Conservation (phyloP, 2,888 invertebrate genomes). For the Escarpia spicata region DNA sequence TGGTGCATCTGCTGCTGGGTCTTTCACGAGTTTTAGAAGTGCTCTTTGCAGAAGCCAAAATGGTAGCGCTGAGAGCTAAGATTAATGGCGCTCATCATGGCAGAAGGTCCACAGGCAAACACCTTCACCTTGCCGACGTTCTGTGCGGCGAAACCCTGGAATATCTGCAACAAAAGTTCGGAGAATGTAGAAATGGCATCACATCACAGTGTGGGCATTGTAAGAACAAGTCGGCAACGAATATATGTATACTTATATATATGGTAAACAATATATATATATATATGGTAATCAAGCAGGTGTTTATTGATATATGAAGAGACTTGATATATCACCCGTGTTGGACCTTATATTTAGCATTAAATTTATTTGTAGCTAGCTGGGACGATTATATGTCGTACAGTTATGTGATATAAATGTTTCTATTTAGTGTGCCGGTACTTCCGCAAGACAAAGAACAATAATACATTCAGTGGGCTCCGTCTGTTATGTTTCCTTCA, state of each 20-base stretch:
- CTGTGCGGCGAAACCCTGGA: slow-evolving; percentile 45
- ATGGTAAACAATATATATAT: neutral
- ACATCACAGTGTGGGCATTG: neutral
- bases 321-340: no score
- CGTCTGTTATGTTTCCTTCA: no score
- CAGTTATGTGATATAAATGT: no score
- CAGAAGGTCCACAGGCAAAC: slow-evolving; percentile 54
- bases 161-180: slow-evolving; percentile 45
- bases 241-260: neutral
- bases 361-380: no score
- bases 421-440: no score
- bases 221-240: neutral
- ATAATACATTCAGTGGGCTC: no score
- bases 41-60: slow-evolving; percentile 22
- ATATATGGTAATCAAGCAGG: no score
- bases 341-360: no score
- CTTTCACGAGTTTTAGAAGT: slow-evolving; percentile 18
- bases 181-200: neutral
- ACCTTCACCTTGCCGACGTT: slow-evolving; percentile 50
- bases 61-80: neutral
- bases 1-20: neutral
- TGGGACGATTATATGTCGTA: no score
- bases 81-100: slow-evolving; percentile 8
- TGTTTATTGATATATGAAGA: no score
- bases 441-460: no score